phyloP scores from a whole-genome alignment of 1,140 invertebrate species.

The Pygmarrhopalites habei region DNA sequence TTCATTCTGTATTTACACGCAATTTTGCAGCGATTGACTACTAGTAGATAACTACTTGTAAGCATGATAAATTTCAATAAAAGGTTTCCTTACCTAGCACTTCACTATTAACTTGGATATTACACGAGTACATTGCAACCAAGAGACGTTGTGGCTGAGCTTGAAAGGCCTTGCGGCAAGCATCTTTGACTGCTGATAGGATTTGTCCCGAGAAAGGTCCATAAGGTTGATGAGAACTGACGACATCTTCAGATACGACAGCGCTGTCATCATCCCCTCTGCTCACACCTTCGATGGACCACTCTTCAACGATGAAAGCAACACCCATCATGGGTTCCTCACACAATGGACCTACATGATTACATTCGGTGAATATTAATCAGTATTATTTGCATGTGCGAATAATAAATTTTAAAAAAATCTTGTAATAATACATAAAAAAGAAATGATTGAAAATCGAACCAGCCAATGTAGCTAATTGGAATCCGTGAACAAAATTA shows the following conservation, averaged over 20 bases:
- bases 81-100: slow-evolving; percentile 82
- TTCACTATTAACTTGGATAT: slow-evolving; percentile 83
- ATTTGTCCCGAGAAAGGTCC: slow-evolving; percentile 72
- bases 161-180: slow-evolving; percentile 79
- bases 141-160: slow-evolving; percentile 82
- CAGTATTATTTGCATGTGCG: no score
- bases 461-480: slow-evolving; percentile 81
- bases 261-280: slow-evolving; percentile 7
- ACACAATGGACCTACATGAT: slow-evolving; percentile 83
- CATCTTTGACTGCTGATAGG: slow-evolving; percentile 83
- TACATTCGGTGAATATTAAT: no score
- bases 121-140: slow-evolving; percentile 94
- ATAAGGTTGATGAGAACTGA: slow-evolving; percentile 40
- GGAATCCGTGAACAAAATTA: slow-evolving; percentile 88
- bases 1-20: no score
- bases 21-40: no score
- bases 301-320: slow-evolving; percentile 78
- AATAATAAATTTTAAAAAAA: no score
- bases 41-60: no score
- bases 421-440: no score
- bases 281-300: slow-evolving; percentile 44
- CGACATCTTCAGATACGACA: slow-evolving; percentile 4
- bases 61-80: no score
- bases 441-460: no score
- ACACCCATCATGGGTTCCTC: slow-evolving; percentile 95